A percentile compares a stretch with the other conserved stretches of the same genome.
Conservation (phyloP, 2,113 vertebrate species). For the Callocephalon fimbriatum region DNA sequence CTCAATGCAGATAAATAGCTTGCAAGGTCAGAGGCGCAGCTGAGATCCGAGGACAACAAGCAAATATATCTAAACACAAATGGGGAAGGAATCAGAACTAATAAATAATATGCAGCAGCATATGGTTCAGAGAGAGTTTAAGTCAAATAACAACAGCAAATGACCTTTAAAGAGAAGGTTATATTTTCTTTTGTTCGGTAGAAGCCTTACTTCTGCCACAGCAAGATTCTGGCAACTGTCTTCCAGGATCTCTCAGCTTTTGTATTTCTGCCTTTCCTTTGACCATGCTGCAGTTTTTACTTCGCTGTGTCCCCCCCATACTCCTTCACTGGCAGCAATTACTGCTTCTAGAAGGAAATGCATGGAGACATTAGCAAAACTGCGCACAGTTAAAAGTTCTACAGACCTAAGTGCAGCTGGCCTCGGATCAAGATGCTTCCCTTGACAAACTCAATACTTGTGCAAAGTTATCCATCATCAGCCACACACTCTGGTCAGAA, state of each 20-base stretch:
- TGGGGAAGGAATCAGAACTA: neutral
- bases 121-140: slow-evolving; percentile 1
- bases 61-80: neutral
- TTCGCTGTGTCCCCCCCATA: accelerated
- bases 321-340: neutral
- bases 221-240: neutral
- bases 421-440: neutral
- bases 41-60: neutral
- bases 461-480: neutral
- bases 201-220: neutral
- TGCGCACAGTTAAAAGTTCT: neutral
- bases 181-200: neutral
- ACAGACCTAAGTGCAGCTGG: neutral
- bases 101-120: neutral
- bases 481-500: neutral
- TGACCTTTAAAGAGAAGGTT: slow-evolving; percentile 21
- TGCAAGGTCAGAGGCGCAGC: neutral
- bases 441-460: neutral
- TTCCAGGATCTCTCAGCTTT: neutral
- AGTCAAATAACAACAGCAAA: neutral
- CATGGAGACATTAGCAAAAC: neutral
- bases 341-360: neutral
- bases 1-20: neutral
- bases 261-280: neutral
- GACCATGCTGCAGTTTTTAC: neutral